A percentile compares a stretch with the other conserved stretches of the same genome.
phyloP scores from a whole-genome alignment of 1,140 invertebrate genomes.

The Drosophila nannoptera region DNA sequence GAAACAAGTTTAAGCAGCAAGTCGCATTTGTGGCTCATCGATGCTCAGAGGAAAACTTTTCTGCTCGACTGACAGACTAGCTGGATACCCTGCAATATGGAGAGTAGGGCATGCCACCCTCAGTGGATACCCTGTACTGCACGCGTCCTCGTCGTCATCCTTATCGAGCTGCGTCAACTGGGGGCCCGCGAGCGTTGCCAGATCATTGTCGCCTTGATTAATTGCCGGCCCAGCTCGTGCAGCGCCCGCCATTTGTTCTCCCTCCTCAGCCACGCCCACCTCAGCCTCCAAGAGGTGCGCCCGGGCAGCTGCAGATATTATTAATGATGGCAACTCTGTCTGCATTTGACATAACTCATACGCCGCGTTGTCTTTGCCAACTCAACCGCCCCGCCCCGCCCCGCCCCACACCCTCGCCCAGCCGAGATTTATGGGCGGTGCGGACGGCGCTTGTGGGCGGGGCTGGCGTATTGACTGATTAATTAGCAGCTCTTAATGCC shows the following conservation, averaged over 20 bases:
- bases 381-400: not conserved
- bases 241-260: conserved; percentile 2
- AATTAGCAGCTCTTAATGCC: conserved; percentile 69
- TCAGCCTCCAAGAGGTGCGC: not conserved
- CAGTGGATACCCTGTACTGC: no score
- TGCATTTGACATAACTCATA: conserved; percentile 75
- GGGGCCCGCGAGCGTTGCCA: conserved; percentile 37
- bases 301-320: conserved; percentile 71
- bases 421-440: conserved; percentile 62
- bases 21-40: conserved; percentile 21
- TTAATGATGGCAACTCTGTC: conserved; percentile 60
- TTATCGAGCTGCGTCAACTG: conserved; percentile 36
- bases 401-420: not conserved
- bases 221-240: conserved; percentile 43
- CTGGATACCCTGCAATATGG: not conserved
- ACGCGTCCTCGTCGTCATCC: conserved; percentile 3
- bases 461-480: conserved; percentile 51
- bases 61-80: not conserved
- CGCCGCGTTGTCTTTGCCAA: conserved; percentile 52
- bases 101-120: no score
- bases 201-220: conserved; percentile 74
- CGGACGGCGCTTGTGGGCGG: not conserved
- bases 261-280: not conserved
- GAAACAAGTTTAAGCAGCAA: conserved; percentile 35
- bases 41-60: conserved; percentile 16